A percentile compares a stretch with the other conserved stretches of the same genome.
These are phyloP conservation scores for Lamproptera curius DNA, from an alignment of 2,888 invertebrate species.

Conservation along the genomic window DNA sequence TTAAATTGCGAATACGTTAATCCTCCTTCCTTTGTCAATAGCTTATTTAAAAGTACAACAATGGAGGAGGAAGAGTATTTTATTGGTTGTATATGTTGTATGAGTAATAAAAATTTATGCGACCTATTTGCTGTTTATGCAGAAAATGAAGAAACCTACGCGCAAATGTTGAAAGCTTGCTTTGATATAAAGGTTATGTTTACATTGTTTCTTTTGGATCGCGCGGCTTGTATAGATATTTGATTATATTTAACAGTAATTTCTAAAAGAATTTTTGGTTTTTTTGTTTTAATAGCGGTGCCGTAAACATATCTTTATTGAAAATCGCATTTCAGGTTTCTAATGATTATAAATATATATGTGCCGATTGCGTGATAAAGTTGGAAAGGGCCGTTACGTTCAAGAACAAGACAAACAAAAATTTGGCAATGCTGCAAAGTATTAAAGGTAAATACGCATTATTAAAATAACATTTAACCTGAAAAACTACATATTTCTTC, in stretches of 20 bases:
- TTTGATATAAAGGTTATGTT: conserved; percentile 59
- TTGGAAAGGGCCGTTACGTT: conserved; percentile 48
- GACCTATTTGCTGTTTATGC: conserved; percentile 69
- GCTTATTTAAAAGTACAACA: conserved; percentile 25
- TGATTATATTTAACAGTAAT: background rate
- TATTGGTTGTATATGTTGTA: conserved; percentile 73
- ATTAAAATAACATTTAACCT: background rate
- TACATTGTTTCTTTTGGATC: conserved; percentile 15
- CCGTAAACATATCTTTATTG: background rate
- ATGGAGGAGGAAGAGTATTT: conserved; percentile 58
- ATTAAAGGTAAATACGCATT: conserved; percentile 43
- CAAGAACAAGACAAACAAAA: conserved; percentile 52
- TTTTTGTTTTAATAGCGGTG: conserved; percentile 6
- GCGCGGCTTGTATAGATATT: no score
- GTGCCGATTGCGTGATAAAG: conserved; percentile 51
- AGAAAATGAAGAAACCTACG: conserved; percentile 63
- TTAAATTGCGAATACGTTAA: conserved; percentile 10
- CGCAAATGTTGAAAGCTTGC: conserved; percentile 68
- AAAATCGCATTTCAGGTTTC: conserved; percentile 41
- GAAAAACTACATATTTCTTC: no score
- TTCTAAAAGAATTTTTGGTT: background rate
- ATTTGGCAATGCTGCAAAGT: conserved; percentile 46
- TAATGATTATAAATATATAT: conserved; percentile 55
- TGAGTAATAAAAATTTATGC: conserved; percentile 67
- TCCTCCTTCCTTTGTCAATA: conserved; percentile 20